Conservation (phyloP, 2,888 invertebrate genomes). For the Polia nebulosa region DNA sequence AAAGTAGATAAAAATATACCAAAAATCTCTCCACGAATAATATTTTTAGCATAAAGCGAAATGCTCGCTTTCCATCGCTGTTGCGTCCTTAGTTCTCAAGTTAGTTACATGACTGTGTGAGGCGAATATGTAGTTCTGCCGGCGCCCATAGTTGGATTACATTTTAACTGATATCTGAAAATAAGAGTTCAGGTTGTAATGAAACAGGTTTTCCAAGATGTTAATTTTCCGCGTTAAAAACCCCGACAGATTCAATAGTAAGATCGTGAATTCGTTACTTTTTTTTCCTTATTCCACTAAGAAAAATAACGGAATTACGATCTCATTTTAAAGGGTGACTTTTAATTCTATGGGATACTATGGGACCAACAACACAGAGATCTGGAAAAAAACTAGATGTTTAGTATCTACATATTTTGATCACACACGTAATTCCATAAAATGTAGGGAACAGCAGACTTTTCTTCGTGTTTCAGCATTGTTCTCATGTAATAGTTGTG, state of each 20-base stretch:
- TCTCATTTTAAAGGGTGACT: neutral
- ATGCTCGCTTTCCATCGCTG: no score
- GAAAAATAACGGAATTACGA: constrained; percentile 1
- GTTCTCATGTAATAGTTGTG: neutral
- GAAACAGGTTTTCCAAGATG: neutral
- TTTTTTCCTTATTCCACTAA: neutral
- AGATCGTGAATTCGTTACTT: neutral
- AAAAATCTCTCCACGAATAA: no score
- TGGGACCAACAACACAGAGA: neutral
- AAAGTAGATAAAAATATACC: no score
- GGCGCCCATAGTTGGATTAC: no score
- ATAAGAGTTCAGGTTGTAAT: neutral
- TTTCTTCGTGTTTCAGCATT: neutral
- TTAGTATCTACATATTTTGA: neutral
- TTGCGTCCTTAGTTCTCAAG: no score
- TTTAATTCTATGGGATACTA: neutral
- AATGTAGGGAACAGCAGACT: neutral
- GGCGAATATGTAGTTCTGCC: no score
- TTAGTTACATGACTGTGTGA: no score
- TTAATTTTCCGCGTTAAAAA: neutral
- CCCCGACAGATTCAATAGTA: neutral
- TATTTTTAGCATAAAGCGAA: no score
- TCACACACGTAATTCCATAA: neutral
- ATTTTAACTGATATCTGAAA: neutral
- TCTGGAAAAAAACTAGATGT: neutral